Conservation (phyloP, 1,140 invertebrate species). For the Chironomus tepperi region DNA sequence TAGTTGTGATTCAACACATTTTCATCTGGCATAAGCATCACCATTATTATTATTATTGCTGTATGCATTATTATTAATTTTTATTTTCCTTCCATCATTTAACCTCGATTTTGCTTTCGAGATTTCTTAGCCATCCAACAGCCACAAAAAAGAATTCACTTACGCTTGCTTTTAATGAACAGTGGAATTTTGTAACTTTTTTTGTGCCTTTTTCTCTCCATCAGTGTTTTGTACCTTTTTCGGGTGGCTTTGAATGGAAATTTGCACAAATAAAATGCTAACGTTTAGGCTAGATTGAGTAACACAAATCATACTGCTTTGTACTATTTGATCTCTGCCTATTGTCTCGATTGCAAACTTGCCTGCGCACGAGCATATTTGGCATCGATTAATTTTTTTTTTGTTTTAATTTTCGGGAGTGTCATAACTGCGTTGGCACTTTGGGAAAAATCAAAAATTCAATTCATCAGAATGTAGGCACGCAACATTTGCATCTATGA, state of each 20-base stretch:
- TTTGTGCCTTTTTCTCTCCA: background rate
- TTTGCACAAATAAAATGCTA: background rate
- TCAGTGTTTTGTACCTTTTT: background rate
- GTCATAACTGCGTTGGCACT: background rate
- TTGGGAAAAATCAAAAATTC: background rate
- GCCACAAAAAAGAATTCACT: no score
- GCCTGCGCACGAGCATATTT: background rate
- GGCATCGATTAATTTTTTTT: background rate
- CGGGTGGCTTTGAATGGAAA: background rate
- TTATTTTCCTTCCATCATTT: constrained; percentile 6
- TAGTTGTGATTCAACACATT: background rate
- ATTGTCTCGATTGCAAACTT: no score
- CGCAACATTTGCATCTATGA: background rate
- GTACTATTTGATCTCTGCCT: background rate
- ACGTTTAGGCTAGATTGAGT: background rate
- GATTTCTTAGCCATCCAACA: background rate
- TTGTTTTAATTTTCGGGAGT: background rate
- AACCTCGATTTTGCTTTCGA: constrained; percentile 1
- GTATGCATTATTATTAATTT: background rate
- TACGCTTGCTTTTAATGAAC: background rate
- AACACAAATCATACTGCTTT: background rate
- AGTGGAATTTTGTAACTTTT: background rate
- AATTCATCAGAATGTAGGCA: background rate
- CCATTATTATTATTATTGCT: background rate
- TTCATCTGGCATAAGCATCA: background rate